Conservation (phyloP, 2,797 vertebrate genomes). For the Heterohyrax brucei region DNA sequence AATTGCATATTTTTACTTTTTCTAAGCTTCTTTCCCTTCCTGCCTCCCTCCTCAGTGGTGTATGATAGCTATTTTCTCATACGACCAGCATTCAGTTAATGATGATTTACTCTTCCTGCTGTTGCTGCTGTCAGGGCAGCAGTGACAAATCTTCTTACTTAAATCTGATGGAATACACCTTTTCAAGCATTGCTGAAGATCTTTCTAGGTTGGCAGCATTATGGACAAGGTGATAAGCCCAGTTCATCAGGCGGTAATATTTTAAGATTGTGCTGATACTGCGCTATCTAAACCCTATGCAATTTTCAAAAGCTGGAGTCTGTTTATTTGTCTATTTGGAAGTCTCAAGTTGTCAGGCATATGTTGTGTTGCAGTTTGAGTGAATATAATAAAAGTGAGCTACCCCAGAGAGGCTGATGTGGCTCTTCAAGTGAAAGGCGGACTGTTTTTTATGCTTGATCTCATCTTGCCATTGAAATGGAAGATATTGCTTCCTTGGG, state of each 20-base stretch:
- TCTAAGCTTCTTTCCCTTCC: not conserved
- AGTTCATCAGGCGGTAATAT: conserved; percentile 16
- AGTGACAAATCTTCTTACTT: conserved; percentile 68
- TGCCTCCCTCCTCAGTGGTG: not conserved
- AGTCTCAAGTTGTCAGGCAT: conserved; percentile 13
- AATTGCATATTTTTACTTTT: conserved; percentile 15
- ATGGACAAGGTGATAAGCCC: not conserved
- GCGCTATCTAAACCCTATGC: not conserved
- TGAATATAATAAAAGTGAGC: not conserved
- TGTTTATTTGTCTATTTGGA: conserved; percentile 58
- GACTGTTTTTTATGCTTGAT: not conserved
- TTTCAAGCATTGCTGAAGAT: conserved; percentile 63
- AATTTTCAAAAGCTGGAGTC: conserved; percentile 66
- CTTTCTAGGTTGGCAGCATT: not conserved
- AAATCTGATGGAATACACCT: conserved; percentile 38
- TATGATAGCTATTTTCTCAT: conserved; percentile 10
- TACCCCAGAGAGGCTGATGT: not conserved
- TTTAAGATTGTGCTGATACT: not conserved
- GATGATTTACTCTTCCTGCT: conserved; percentile 69
- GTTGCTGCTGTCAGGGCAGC: conserved; percentile 61
- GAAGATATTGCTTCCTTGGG: too few relatives aligned
- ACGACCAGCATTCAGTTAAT: not conserved
- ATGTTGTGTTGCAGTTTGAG: not conserved
- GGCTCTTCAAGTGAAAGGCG: not conserved
- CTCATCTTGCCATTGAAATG: not conserved